Evolutionary conservation across 2,113 vertebrate genomes (phyloP).

Genomic region (Hydrolagus affinis): DNA sequence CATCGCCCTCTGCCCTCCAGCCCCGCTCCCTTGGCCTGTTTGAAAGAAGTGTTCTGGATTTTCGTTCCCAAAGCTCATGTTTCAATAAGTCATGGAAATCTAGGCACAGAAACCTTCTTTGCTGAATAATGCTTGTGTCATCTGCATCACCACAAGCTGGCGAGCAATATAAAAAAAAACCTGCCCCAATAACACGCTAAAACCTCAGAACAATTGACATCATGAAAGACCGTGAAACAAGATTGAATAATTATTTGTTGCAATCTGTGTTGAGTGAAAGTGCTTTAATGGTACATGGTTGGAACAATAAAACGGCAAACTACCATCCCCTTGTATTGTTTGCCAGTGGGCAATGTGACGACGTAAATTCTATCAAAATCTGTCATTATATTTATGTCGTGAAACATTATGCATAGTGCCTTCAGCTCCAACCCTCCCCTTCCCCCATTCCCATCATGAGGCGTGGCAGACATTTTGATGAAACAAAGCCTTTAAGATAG

Average conservation of each 20-base stretch:
- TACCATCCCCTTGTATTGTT: background rate
- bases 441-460: background rate
- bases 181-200: background rate
- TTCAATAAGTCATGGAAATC: background rate
- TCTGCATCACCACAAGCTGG: background rate
- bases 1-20: no score
- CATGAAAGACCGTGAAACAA: background rate
- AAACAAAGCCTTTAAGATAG: background rate
- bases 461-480: background rate
- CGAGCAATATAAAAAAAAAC: background rate
- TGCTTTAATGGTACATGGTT: background rate
- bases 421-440: background rate
- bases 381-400: background rate
- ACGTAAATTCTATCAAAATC: background rate
- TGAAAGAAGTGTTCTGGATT: no score
- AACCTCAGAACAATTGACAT: background rate
- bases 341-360: background rate
- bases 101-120: background rate
- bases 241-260: background rate
- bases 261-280: background rate
- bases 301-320: background rate
- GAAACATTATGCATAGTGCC: background rate
- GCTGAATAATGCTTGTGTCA: background rate
- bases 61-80: no score
- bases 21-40: no score